These are phyloP conservation scores for Fulmarus glacialis DNA, from an alignment of 2,113 vertebrate genomes.

Conservation along the genomic window DNA sequence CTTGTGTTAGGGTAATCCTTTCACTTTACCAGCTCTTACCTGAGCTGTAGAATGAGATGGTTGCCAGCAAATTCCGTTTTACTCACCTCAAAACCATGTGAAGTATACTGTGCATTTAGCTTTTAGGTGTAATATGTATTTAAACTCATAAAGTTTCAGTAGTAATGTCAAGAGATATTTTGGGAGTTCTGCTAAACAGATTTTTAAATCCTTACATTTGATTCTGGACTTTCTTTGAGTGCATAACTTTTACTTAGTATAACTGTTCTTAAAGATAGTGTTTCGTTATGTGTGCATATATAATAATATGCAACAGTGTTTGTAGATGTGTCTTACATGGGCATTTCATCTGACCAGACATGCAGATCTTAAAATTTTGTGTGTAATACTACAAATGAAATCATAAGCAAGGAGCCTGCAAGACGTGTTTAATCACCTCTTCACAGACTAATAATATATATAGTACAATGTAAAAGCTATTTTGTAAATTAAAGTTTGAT, in stretches of 20 bases:
- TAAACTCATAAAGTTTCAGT: neutral
- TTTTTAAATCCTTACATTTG: neutral
- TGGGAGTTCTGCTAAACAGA: neutral
- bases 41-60: neutral
- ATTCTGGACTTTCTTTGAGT: neutral
- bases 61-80: neutral
- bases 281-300: neutral
- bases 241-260: neutral
- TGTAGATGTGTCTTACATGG: neutral
- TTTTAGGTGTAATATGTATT: neutral
- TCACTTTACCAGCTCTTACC: neutral
- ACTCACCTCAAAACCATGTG: neutral
- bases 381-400: neutral
- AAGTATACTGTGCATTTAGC: neutral
- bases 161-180: neutral
- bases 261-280: neutral
- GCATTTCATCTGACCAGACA: neutral
- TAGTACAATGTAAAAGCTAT: neutral
- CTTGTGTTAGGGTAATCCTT: neutral
- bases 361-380: neutral
- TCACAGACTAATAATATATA: neutral
- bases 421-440: neutral
- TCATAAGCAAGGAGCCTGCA: neutral
- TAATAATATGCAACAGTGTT: neutral
- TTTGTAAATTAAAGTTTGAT: neutral